phyloP scores from a whole-genome alignment of 2,113 vertebrate species.

The Alces alces region DNA sequence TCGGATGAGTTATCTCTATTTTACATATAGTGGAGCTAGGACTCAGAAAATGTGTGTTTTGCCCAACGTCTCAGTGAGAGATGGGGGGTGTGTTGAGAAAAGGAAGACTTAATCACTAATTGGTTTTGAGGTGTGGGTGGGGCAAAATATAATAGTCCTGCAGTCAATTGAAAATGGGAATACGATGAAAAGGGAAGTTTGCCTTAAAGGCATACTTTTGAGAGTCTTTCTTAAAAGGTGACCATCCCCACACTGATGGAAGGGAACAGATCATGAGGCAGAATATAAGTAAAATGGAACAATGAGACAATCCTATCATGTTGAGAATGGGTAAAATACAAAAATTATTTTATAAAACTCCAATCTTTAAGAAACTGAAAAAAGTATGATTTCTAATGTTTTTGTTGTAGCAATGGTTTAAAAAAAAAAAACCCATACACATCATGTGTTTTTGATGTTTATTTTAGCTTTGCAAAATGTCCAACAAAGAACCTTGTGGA shows the following conservation, averaged over 20 bases:
- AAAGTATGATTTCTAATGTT: not conserved
- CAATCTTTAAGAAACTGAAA: not conserved
- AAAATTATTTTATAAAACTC: slow-evolving; percentile 26
- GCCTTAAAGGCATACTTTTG: not conserved
- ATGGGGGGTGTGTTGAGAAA: not conserved
- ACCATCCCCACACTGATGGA: not conserved
- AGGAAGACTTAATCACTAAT: not conserved
- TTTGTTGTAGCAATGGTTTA: not conserved
- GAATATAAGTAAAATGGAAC: not conserved
- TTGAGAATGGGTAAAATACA: not conserved
- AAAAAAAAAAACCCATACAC: not conserved
- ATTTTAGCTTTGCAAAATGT: slow-evolving; percentile 76
- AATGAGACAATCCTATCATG: not conserved
- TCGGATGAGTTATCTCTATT: not conserved
- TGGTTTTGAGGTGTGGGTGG: not conserved
- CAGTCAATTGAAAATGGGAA: not conserved
- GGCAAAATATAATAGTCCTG: not conserved
- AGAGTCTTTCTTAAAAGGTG: not conserved
- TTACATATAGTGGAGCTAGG: not conserved
- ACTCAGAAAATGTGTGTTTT: not conserved
- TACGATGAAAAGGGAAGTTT: not conserved
- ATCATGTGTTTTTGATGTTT: slow-evolving; percentile 8
- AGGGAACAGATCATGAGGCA: not conserved
- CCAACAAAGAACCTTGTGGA: slow-evolving; percentile 74
- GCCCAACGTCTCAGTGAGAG: not conserved